Base-by-base conservation (phyloP, 2,797 vertebrate genomes). In the Limnodromus scolopaceus region DNA sequence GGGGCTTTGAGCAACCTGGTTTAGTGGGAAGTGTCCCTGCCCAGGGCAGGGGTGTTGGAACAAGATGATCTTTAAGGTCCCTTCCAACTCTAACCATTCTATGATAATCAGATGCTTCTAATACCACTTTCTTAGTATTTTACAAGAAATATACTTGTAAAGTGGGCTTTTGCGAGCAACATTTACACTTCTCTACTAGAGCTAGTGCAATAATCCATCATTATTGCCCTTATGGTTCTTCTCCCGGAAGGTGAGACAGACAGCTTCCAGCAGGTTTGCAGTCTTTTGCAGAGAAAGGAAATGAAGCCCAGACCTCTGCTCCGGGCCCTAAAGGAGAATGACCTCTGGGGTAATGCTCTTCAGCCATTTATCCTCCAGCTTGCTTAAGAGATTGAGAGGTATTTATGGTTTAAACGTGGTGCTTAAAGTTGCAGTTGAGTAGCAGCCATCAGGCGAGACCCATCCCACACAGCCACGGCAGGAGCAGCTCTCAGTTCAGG, bases 391-490 rank as follows among this genome's bases (percentile, higher is more conserved):
- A 43, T 9, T 58, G 58, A 79, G 80, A 57, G 4, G 9, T 25
- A 68, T 77, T 92, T 80, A 70, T 36, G 38, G 36, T 39, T 45
- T 54, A 79, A 89, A 6, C 2, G 5, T 6, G 30, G 80, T 57
- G 12, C 32, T 57, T 61, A 41, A 84, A 77, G 46, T 3, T 39
- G 60, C 64, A 43, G 39, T 8, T 84, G 32, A 45, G 41, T 7
- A 27, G 51, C 27, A 43, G 53, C n/a, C 41, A 18, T 45, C 30
- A 45, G 54, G 57, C 5, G 14, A 54, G 28, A 55, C 11, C 30
- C 25, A 46, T 15, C 27, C 34, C 43, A 27, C 0, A 1, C 43
- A 72, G 58, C 30, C 36, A 10, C 2, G 1, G 22, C 32, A 69
- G 36, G 32, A 85, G 11, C 1, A 5, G 25, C 28, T 71, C 63